phyloP scores from a whole-genome alignment of 2,113 vertebrate genomes.

The Hydrochoerus hydrochaeris region DNA sequence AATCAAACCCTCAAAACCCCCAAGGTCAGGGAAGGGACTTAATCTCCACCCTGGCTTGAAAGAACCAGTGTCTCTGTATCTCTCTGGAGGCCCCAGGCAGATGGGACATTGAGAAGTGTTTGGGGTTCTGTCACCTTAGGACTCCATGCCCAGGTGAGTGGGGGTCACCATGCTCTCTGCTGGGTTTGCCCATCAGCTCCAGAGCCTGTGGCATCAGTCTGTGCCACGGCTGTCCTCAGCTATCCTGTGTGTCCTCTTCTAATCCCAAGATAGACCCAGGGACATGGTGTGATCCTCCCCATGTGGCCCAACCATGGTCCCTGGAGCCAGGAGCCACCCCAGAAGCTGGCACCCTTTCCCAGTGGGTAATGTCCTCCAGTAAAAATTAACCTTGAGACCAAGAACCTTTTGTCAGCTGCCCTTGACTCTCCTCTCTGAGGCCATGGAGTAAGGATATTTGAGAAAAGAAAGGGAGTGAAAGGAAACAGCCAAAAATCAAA shows the following conservation, averaged over 20 bases:
- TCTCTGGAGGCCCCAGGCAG: background rate
- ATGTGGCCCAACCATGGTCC: background rate
- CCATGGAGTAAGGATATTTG: slow-evolving; percentile 44
- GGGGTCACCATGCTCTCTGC: fast-evolving
- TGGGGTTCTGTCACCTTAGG: background rate
- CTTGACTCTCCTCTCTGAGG: slow-evolving; percentile 43
- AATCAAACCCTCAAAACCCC: background rate
- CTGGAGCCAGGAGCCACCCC: background rate
- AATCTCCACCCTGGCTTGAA: background rate
- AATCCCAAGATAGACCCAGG: background rate
- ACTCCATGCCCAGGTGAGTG: background rate
- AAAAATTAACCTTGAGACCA: slow-evolving; percentile 12
- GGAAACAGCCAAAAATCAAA: slow-evolving; percentile 77
- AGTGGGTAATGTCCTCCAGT: background rate
- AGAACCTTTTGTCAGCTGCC: background rate
- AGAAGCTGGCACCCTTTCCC: background rate
- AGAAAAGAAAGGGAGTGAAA: slow-evolving; percentile 74
- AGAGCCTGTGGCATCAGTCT: background rate
- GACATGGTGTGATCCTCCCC: background rate
- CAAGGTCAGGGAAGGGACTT: background rate
- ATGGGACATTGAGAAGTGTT: background rate
- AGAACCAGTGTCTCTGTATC: background rate
- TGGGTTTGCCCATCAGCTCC: background rate
- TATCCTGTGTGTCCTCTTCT: background rate
- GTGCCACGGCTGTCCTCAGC: background rate